Base-by-base conservation (phyloP, 2,113 vertebrate species). In the Smithornis capensis region DNA sequence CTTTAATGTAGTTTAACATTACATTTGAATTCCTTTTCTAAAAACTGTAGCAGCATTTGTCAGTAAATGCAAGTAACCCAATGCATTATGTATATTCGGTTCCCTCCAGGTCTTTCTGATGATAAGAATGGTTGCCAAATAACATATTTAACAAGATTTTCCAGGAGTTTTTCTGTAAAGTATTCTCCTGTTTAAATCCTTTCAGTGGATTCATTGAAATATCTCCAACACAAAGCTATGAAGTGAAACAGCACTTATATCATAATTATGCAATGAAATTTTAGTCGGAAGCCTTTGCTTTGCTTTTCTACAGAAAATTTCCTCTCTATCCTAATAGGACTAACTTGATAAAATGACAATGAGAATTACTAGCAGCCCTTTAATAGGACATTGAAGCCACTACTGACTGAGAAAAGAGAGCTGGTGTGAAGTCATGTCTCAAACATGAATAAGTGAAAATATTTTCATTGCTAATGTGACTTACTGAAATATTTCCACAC, bases 301-400 rank as follows among this genome's bases (percentile, higher is more conserved):
- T 91, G 50, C 38, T 12, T 62, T 40, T 55, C 28, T 53, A 97
- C 94, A 83, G 73, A 77, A 84, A 64, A 86, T 94, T 94, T 79
- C 67, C 79, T 88, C 71, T 94, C 60, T 90, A 69, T 96, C 86
- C 83, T 94, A 86, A 45, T 38, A 67, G 25, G 57, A 92, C 71
- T 95, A 64, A 81, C 74, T 92, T 97, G 75, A 97, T 97, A 98
- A 96, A 96, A 95, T 44, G 15, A 16, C 33, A 79, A 12, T 15
- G 52, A 88, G 56, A 84, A 78, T 94, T 94, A 73, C 87, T 87
- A 49, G 94, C 90, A 95, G 85, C 45, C 59, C 64, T 95, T 97
- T 96, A 97, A 96, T 85, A 97, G 96, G 83, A 90, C 77, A 71
- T 57, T 22, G 52, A 86, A 92, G 70, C 28, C 63, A 63, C 67